Conservation (phyloP, 2,888 invertebrate species). For the Synanthedon vespiformis region DNA sequence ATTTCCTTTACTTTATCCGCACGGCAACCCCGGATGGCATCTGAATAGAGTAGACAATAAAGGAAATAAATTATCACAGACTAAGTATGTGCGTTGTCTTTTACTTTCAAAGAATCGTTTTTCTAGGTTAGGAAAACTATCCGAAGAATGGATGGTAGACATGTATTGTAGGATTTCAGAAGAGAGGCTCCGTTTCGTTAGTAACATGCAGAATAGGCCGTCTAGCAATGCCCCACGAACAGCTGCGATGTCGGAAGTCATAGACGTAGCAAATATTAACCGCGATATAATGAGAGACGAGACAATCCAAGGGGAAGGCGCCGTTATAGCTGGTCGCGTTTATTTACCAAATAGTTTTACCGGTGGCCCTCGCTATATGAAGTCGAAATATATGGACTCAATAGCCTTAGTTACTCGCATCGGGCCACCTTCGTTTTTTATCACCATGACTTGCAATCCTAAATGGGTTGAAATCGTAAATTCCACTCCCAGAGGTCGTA, state of each 20-base stretch:
- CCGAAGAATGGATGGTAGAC: constrained; percentile 7
- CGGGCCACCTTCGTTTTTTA: constrained; percentile 2
- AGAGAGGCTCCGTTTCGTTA: constrained; percentile 3
- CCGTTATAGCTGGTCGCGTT: constrained; percentile 1
- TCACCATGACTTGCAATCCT: constrained; percentile 2
- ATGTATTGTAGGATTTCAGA: constrained; percentile 5
- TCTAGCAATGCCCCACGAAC: not conserved
- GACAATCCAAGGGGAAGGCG: constrained; percentile 2
- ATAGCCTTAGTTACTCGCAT: constrained; percentile 5
- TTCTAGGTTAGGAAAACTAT: constrained; percentile 2
- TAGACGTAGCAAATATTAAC: not conserved
- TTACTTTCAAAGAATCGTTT: constrained; percentile 4
- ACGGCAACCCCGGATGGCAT: constrained; percentile 2
- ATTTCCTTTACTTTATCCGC: constrained; percentile 1
- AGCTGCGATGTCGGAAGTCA: not conserved
- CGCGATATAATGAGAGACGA: not conserved
- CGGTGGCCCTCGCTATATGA: constrained; percentile 5
- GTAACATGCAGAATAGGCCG: not conserved
- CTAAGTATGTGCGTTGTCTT: constrained; percentile 3
- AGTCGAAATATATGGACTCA: constrained; percentile 4
- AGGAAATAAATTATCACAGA: constrained; percentile 2
- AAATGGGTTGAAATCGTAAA: constrained; percentile 3
- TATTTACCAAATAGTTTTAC: constrained; percentile 5
- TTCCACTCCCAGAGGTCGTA: not conserved
- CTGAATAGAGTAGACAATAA: constrained; percentile 1